Evolutionary conservation across 2,888 invertebrate species (phyloP).

Genomic region (Tetropium fuscum): DNA sequence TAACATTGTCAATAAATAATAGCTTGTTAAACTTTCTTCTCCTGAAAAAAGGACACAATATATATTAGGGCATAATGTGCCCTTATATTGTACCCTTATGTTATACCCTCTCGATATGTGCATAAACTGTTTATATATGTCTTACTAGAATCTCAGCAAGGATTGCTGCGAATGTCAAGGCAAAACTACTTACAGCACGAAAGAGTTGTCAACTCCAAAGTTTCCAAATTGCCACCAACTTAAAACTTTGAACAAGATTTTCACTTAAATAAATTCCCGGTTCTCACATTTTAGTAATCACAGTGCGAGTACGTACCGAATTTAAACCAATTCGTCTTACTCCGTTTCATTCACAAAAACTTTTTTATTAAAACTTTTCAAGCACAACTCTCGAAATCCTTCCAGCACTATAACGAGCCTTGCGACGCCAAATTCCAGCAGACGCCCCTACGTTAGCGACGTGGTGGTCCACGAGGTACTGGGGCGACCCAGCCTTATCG

Average conservation of each 20-base stretch:
- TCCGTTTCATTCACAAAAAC: conserved; percentile 9
- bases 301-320: conserved; percentile 19
- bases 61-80: too few relatives aligned
- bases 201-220: conserved; percentile 5
- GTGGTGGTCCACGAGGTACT: conserved; percentile 57
- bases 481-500: conserved; percentile 58
- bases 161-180: too few relatives aligned
- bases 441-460: conserved; percentile 45
- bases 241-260: conserved; percentile 25
- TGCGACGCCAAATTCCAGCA: conserved; percentile 25
- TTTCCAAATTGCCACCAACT: conserved; percentile 30
- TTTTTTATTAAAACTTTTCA: conserved; percentile 29
- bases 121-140: too few relatives aligned
- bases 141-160: too few relatives aligned
- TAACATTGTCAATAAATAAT: too few relatives aligned
- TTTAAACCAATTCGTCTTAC: conserved; percentile 14
- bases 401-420: conserved; percentile 23
- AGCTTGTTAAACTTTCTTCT: too few relatives aligned
- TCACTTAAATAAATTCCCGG: conserved; percentile 25
- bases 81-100: too few relatives aligned
- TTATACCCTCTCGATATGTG: too few relatives aligned
- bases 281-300: conserved; percentile 22
- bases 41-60: too few relatives aligned
- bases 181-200: conserved; percentile 27
- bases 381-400: conserved; percentile 13